Percentiles rank a stretch among this genome's conserved stretches.
phyloP scores from a whole-genome alignment of 1,140 invertebrate genomes.

The Cydia splendana region DNA sequence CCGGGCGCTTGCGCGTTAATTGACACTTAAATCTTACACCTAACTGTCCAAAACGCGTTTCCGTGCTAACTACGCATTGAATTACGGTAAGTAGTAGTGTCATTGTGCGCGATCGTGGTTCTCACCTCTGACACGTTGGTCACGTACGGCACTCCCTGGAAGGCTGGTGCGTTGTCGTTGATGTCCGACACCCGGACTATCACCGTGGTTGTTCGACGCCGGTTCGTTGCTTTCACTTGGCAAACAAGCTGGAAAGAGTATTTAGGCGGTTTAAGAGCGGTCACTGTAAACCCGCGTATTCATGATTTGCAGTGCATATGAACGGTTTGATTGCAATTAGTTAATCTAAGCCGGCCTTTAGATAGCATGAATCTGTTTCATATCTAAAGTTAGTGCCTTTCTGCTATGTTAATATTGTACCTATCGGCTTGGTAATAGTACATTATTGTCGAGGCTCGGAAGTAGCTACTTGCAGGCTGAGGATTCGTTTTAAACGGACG shows the following conservation, averaged over 20 bases:
- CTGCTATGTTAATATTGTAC: not conserved
- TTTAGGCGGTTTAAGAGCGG: slow-evolving; percentile 2
- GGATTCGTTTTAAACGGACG: no score
- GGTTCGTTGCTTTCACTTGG: slow-evolving; percentile 87
- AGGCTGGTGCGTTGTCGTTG: slow-evolving; percentile 92
- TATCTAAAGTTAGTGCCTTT: not conserved
- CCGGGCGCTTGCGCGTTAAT: not conserved
- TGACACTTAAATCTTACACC: not conserved
- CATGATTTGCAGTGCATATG: not conserved
- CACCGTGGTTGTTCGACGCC: slow-evolving; percentile 90
- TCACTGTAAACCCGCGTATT: not conserved
- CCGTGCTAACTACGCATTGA: slow-evolving; percentile 6
- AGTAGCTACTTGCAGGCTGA: no score
- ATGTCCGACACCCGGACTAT: slow-evolving; percentile 94
- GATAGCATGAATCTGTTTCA: not conserved
- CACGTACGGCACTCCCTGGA: slow-evolving; percentile 90
- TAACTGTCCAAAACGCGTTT: not conserved
- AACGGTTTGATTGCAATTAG: no score
- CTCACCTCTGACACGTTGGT: slow-evolving; percentile 92
- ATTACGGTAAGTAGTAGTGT: not conserved
- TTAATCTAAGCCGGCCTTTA: no score
- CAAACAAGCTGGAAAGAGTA: slow-evolving; percentile 87
- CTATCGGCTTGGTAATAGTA: no score
- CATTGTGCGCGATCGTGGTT: not conserved
- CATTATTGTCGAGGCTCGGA: no score